Evolutionary conservation across 2,888 invertebrate species (phyloP), one percentile per base, ranked within the genome.

Genomic region (Acheta domesticus): DNA sequence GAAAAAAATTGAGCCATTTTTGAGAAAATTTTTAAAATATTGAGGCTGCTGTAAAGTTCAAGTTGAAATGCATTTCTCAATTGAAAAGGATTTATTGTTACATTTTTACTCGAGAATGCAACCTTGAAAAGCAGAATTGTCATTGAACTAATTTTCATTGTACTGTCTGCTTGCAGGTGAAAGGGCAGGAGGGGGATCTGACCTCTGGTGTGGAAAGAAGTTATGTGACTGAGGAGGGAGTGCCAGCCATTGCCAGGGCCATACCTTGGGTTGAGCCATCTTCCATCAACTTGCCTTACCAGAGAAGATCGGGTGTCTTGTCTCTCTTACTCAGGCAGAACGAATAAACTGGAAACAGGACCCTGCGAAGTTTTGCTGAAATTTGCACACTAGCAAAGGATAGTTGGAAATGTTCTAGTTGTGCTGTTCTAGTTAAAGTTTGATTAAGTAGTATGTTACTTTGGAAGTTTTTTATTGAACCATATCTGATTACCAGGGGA

Each of bases 201-300:
- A 91, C 91, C 91, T 91, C 90, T 89, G 88, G 90, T 91, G 87
- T 91, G 91, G 87, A 90, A 91, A 85, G 91, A 91, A 87, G 91
- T 90, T 86, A 91, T 89, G 87, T 91, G 91, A 77, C 83, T 82
- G 77, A 84, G 82, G 50, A 84, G 84, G 77, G 84, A 84, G 78
- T 83, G 83, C 80, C 83, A 82, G 92, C 91, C n/a, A 85, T 81
- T 48, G 87, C 87, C 82, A 91, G 90, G 82, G 92, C 92, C 90
- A 93, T 92, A 81, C 92, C 92, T 88, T 92, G 91, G 79, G 90
- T 87, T 93, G 92, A 83, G 92, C 92, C 84, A 93, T 87, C 86
- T 91, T 92, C 83, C 93, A 88, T 80, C 93, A 93, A 85, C 91
- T 91, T 81, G 92, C 92, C 83, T 93, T 89, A 85, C 88, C 91